phyloP scores from a whole-genome alignment of 2,113 vertebrate genomes.

The Eurypyga helias region DNA sequence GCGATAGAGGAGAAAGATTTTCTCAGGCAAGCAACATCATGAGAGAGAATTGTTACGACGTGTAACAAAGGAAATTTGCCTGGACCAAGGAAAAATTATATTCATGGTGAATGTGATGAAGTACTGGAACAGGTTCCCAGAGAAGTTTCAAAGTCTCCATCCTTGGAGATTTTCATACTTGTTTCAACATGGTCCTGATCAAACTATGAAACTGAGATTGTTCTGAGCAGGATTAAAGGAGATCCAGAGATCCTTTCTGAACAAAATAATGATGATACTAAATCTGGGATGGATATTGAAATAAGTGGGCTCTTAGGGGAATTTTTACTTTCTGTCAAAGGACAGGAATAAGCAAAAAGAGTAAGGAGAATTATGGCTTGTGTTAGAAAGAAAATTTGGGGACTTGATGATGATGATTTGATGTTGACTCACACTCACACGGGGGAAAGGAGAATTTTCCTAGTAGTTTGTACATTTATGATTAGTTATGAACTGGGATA shows the following conservation, averaged over 20 bases:
- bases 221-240: neutral
- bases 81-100: neutral
- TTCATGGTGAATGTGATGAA: neutral
- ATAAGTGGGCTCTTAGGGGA: neutral
- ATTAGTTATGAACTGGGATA: neutral
- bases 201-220: neutral
- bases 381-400: neutral
- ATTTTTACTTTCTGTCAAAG: neutral
- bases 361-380: neutral
- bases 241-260: neutral
- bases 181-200: neutral
- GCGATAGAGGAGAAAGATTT: neutral
- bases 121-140: neutral
- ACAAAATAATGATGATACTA: neutral
- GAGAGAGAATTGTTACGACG: neutral
- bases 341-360: neutral
- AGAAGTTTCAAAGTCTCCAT: neutral
- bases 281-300: neutral
- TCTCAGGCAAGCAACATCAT: neutral
- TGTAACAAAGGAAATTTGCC: neutral
- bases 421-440: neutral
- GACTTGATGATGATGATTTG: neutral
- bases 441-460: neutral
- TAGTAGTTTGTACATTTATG: neutral
- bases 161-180: neutral